Evolutionary conservation across 2,113 vertebrate genomes (phyloP), one percentile per base, ranked within the genome.

Genomic region (Motacilla tschutschensis): DNA sequence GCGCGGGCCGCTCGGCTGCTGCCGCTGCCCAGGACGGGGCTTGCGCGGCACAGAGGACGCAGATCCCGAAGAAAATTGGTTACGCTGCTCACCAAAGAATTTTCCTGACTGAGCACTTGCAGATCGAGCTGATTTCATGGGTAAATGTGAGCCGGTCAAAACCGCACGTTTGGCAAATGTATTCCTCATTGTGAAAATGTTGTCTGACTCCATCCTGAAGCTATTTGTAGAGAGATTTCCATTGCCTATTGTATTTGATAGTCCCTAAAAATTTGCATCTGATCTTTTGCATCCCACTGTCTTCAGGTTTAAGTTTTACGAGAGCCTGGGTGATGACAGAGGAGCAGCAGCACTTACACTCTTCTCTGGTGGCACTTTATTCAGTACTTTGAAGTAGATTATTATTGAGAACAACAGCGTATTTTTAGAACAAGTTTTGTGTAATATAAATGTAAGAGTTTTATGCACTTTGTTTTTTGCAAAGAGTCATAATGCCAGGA

Each of bases 341-440:
- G 54, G 67, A 73, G 36, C 33, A 54, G 48, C 38, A 73, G 28
- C 1, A 0, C 20, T 50, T 65, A 22, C 3, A 2, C 14, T 83
- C 64, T 74, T 70, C 50, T 57, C 53, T 17, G 36, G 40, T 63
- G 47, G 25, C 51, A 4, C 20, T 70, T 76, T 88, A 65, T 76
- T 82, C 31, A n/a, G 48, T 59, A 26, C 67, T 88, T 91, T 70
- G 44, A 74, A 79, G 71, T 48, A 53, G 75, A 35, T 79, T 72
- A 10, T 65, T 79, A 50, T 41, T 91, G 51, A 79, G 55, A 79
- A 48, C 31, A 75, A 21, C 31, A 17, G 44, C 29, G 29, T 92
- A 73, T 79, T 90, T 91, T 93, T 91, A 73, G 93, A 81, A 86
- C 22, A 36, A 28, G 18, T 33, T 84, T 70, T 73, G 6, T 66